phyloP scores from a whole-genome alignment of 2,888 invertebrate genomes.

The Blomia tropicalis region DNA sequence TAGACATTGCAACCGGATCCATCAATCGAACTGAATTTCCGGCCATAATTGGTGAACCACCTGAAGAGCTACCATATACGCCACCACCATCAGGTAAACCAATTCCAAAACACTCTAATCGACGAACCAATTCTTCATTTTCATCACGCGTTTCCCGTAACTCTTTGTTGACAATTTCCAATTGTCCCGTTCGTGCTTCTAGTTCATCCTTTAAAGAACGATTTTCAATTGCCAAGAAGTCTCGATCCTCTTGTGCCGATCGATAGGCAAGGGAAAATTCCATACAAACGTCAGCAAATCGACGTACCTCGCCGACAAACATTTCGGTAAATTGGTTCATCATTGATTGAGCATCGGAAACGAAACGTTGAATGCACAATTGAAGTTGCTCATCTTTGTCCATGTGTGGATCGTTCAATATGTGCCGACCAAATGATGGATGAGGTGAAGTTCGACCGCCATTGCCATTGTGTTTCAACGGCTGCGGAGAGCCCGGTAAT shows the following conservation, averaged over 20 bases:
- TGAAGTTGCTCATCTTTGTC: slow-evolving; percentile 14
- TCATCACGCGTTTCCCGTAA: slow-evolving; percentile 8
- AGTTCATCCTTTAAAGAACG: slow-evolving; percentile 5
- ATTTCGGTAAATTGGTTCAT: slow-evolving; percentile 7
- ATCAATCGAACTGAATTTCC: neutral
- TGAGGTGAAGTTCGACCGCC: no score
- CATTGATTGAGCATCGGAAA: slow-evolving; percentile 12
- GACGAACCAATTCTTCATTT: slow-evolving; percentile 12
- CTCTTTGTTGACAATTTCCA: slow-evolving; percentile 17
- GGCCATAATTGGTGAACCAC: slow-evolving; percentile 1
- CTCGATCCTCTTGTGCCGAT: slow-evolving; percentile 1
- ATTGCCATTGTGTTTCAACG: no score
- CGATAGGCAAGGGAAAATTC: slow-evolving; percentile 12
- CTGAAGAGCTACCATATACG: neutral
- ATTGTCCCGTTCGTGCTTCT: neutral
- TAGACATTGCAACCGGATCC: neutral
- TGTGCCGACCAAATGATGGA: neutral
- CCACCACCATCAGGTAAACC: neutral
- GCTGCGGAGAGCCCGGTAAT: no score
- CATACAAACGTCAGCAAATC: slow-evolving; percentile 16
- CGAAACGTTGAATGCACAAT: slow-evolving; percentile 10
- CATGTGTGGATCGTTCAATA: neutral
- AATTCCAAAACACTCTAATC: neutral
- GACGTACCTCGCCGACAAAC: slow-evolving; percentile 7
- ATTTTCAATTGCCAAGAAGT: neutral